Evolutionary conservation across 1,140 invertebrate genomes (phyloP).

Genomic region (Spodoptera litura): DNA sequence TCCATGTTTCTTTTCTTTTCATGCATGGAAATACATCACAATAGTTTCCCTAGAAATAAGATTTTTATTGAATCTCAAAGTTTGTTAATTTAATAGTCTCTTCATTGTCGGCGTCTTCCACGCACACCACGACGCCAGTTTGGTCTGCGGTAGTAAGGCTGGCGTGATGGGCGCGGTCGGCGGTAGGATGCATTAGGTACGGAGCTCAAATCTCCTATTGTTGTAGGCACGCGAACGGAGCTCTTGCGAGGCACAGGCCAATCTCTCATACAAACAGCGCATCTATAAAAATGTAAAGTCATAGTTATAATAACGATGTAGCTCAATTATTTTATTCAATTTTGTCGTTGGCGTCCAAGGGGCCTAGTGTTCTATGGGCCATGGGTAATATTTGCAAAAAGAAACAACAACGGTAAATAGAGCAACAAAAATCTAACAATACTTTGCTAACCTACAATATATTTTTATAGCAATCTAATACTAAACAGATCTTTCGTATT

Average conservation of each 20-base stretch:
- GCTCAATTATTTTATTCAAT: no score
- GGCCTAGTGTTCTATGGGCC: no score
- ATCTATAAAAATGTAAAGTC: slow-evolving; percentile 60
- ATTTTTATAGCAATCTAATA: no score
- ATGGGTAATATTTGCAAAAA: no score
- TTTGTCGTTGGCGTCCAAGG: no score
- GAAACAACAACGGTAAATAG: no score
- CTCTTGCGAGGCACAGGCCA: slow-evolving; percentile 54
- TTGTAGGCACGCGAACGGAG: slow-evolving; percentile 28
- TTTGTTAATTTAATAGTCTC: slow-evolving; percentile 3
- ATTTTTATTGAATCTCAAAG: slow-evolving; percentile 34
- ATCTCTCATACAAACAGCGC: slow-evolving; percentile 79
- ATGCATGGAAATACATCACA: slow-evolving; percentile 30
- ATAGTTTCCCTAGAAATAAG: slow-evolving; percentile 30
- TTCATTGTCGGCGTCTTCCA: slow-evolving; percentile 60
- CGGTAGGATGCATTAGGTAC: slow-evolving; percentile 69
- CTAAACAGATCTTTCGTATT: no score
- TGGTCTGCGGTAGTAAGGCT: slow-evolving; percentile 19
- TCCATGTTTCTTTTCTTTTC: slow-evolving; percentile 6
- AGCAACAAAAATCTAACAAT: no score
- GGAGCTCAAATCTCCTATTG: slow-evolving; percentile 57
- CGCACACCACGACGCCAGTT: slow-evolving; percentile 52
- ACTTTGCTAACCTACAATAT: no score
- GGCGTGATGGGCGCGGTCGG: slow-evolving; percentile 46
- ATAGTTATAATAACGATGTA: background rate